Base-by-base conservation (phyloP, 2,797 vertebrate genomes). In the Spinus olivaceus region DNA sequence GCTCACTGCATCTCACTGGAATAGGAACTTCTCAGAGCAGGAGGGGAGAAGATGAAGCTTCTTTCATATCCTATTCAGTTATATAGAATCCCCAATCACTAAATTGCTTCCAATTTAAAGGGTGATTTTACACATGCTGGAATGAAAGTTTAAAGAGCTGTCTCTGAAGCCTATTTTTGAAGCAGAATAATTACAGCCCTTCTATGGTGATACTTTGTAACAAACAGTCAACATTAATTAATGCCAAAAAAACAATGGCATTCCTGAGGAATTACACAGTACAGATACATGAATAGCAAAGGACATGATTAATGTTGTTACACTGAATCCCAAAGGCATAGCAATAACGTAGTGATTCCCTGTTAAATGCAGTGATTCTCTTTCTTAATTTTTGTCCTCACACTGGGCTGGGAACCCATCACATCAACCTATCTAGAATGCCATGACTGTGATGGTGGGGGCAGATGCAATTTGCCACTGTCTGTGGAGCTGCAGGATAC, bases 211-310 rank as follows among this genome's bases (percentile, higher is more conserved):
- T 97, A 92, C 90, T 96, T 96, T 87, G 90, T 80, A 96, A 96
- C 92, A 95, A 93, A 96, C 44, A 97, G 94, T 93, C 91, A 95
- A 93, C 91, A 95, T 95, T 95, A 96, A 97, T 97, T 97, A 97
- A 96, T 96, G 95, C 86, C 95, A 96, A 97, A 97, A 96, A 92
- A 93, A 96, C 85, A 96, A 96, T 94, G 93, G 84, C 95, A 97
- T 97, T 97, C 96, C 97, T 97, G 95, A 94, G 83, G 95, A 97
- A 96, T 97, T 97, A 97, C 96, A 94, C 95, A 97, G 92, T 92
- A 95, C 81, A 91, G 97, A 96, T 95, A 95, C 74, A 92, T 92
- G 96, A 97, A 95, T 92, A 96, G 90, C 83, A 91, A 92, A 95
- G 94, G 57, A 91, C 95, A 71, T 95, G 94, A 97, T 94, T 96